These are phyloP conservation scores for Euwallacea similis DNA, from an alignment of 1,140 invertebrate species.

Conservation along the genomic window DNA sequence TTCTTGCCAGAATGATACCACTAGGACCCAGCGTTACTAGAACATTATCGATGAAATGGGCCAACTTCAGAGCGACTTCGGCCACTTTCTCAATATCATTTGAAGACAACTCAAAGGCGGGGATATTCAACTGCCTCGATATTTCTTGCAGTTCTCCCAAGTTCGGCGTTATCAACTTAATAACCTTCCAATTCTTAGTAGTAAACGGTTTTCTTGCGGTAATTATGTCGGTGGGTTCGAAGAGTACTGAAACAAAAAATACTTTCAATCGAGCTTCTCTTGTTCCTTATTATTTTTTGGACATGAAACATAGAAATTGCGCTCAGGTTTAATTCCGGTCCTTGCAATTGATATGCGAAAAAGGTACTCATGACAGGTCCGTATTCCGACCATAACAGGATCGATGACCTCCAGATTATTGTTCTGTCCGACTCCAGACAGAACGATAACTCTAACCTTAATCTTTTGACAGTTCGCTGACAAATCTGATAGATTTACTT, in stretches of 20 bases:
- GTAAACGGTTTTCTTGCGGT: slow-evolving; percentile 63
- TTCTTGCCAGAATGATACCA: slow-evolving; percentile 58
- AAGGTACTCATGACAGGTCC: too few relatives aligned
- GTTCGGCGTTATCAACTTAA: slow-evolving; percentile 73
- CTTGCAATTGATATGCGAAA: too few relatives aligned
- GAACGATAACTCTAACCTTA: too few relatives aligned
- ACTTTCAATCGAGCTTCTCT: background rate
- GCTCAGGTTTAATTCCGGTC: too few relatives aligned
- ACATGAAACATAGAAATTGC: too few relatives aligned
- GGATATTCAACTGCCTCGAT: slow-evolving; percentile 48
- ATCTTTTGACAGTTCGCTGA: too few relatives aligned
- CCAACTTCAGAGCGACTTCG: slow-evolving; percentile 42
- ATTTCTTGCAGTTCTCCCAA: slow-evolving; percentile 67
- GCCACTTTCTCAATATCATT: slow-evolving; percentile 46
- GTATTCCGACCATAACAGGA: too few relatives aligned
- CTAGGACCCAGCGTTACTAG: slow-evolving; percentile 61
- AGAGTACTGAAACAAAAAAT: slow-evolving; percentile 62
- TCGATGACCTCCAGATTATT: too few relatives aligned
- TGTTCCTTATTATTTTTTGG: too few relatives aligned
- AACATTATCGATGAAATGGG: slow-evolving; percentile 56
- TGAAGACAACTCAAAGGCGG: slow-evolving; percentile 22
- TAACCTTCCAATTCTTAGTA: slow-evolving; percentile 51
- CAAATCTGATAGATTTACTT: too few relatives aligned
- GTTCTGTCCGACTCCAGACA: too few relatives aligned
- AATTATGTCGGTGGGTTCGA: slow-evolving; percentile 68